phyloP scores from a whole-genome alignment of 2,888 invertebrate genomes.

The Tenthredo scrophulariae region DNA sequence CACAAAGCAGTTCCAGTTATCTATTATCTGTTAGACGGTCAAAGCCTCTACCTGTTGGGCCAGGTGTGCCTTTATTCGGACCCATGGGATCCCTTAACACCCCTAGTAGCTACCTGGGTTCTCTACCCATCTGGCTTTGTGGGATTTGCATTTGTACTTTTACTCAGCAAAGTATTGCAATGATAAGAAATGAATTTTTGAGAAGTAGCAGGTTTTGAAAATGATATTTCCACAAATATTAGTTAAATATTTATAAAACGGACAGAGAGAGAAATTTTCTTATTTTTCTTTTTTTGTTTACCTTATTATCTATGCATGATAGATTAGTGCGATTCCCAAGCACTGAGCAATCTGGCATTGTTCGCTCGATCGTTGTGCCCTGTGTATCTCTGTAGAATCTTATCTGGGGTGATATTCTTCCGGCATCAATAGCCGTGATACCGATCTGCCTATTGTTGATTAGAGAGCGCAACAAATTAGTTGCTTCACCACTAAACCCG shows the following conservation, averaged over 20 bases:
- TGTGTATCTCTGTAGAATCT: conserved; percentile 81
- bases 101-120: conserved; percentile 62
- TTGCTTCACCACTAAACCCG: conserved; percentile 83
- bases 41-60: conserved; percentile 71
- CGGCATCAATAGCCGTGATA: conserved; percentile 80
- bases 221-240: not conserved
- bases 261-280: not conserved
- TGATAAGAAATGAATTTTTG: conserved; percentile 42
- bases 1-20: conserved; percentile 75
- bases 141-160: conserved; percentile 48
- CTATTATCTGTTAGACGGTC: conserved; percentile 74
- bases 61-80: conserved; percentile 75
- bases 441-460: conserved; percentile 89
- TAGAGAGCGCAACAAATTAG: conserved; percentile 87
- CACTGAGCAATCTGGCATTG: conserved; percentile 74
- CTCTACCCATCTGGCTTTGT: conserved; percentile 51
- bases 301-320: conserved; percentile 73
- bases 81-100: conserved; percentile 72
- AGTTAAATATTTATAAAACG: not conserved
- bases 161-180: conserved; percentile 5
- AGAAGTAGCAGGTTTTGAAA: not conserved
- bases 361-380: conserved; percentile 81
- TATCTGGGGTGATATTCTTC: conserved; percentile 78
- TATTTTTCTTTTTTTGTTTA: conserved; percentile 53
- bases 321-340: conserved; percentile 76